These are phyloP conservation scores for Macaria notata DNA, from an alignment of 2,888 invertebrate genomes.

Conservation along the genomic window DNA sequence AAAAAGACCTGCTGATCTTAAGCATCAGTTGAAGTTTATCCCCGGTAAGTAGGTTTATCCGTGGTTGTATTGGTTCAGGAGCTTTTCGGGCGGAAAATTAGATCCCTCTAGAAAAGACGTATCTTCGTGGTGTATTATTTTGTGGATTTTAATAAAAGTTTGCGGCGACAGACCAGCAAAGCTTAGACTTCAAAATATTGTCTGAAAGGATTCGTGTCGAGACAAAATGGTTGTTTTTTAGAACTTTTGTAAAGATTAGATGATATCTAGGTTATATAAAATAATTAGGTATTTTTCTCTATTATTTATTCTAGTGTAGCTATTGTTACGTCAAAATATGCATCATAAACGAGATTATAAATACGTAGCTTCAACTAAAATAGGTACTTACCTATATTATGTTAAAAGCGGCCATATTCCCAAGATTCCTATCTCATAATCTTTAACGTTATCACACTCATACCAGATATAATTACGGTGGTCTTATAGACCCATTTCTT, in stretches of 20 bases:
- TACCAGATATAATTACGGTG: slow-evolving; percentile 1
- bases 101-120: slow-evolving; percentile 43
- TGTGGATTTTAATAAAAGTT: slow-evolving; percentile 39
- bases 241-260: no score
- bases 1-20: slow-evolving; percentile 44
- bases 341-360: no score
- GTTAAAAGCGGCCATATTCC: background rate
- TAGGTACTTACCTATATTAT: no score
- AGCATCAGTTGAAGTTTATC: slow-evolving; percentile 57
- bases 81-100: slow-evolving; percentile 59
- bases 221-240: no score
- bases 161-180: slow-evolving; percentile 9
- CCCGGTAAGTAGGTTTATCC: slow-evolving; percentile 56
- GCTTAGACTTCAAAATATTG: no score
- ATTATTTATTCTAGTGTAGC: no score
- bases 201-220: no score
- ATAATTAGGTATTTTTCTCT: no score
- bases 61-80: slow-evolving; percentile 56
- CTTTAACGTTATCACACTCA: background rate
- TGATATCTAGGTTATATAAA: no score
- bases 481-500: slow-evolving; percentile 4
- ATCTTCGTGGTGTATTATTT: slow-evolving; percentile 33
- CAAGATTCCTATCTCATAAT: background rate
- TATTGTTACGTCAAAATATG: no score
- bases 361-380: no score